Conservation (phyloP, 2,113 vertebrate species). For the Lathamus discolor region DNA sequence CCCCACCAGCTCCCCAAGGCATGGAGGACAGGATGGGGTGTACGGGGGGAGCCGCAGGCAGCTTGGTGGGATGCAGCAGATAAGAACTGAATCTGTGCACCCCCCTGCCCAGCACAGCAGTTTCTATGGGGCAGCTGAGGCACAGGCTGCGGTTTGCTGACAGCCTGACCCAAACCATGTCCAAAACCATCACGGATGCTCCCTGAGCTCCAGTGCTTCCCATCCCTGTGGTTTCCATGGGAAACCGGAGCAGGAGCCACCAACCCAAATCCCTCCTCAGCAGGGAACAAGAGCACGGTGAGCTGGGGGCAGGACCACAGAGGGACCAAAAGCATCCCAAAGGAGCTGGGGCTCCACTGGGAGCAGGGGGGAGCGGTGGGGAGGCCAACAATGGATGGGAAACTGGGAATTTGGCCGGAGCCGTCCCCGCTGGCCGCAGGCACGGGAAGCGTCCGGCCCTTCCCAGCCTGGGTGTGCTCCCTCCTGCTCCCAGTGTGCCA, state of each 20-base stretch:
- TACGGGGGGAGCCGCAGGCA: neutral
- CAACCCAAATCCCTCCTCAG: neutral
- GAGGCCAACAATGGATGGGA: neutral
- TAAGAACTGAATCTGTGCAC: too few relatives aligned
- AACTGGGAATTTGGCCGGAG: neutral
- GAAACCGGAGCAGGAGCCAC: neutral
- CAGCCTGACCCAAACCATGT: neutral
- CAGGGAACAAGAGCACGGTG: accelerated
- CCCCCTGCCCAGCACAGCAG: too few relatives aligned
- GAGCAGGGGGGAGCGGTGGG: neutral
- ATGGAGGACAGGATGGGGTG: neutral
- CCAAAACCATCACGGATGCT: neutral
- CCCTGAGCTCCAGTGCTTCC: neutral
- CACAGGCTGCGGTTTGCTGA: neutral
- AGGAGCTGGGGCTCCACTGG: too few relatives aligned
- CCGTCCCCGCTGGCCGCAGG: neutral
- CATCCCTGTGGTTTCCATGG: neutral
- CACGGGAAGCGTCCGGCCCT: neutral
- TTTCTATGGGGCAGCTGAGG: neutral
- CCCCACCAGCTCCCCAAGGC: neutral
- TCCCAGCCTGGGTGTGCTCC: neutral
- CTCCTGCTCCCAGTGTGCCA: neutral
- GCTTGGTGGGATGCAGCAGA: neutral
- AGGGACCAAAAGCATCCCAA: neutral
- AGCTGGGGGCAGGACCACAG: neutral